Percentiles rank a stretch among this genome's conserved stretches.
These are phyloP conservation scores for Pollenia griseotomentosa DNA, from an alignment of 2,888 invertebrate genomes.

Conservation along the genomic window DNA sequence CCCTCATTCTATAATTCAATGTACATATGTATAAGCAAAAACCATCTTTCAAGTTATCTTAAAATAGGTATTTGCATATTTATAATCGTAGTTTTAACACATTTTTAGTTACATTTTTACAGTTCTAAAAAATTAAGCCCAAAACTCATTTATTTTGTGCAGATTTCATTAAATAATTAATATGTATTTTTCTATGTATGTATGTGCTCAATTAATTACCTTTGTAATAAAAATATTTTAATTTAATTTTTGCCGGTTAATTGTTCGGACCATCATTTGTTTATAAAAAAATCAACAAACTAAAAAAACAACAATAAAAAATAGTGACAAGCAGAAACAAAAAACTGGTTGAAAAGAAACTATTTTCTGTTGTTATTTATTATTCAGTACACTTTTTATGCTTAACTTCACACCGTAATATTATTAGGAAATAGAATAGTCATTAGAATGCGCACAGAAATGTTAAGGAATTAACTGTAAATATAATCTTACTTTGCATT, in stretches of 20 bases:
- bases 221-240: neutral
- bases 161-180: slow-evolving; percentile 13
- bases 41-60: too few relatives aligned
- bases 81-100: too few relatives aligned
- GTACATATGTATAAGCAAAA: too few relatives aligned
- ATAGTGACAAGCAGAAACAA: neutral
- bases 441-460: neutral
- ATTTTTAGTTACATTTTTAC: neutral
- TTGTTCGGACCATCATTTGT: slow-evolving; percentile 17
- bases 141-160: neutral
- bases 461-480: neutral
- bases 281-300: slow-evolving; percentile 11
- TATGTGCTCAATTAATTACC: neutral
- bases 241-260: slow-evolving; percentile 38
- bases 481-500: neutral
- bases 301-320: slow-evolving; percentile 11
- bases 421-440: slow-evolving; percentile 28
- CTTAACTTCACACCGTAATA: neutral
- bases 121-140: neutral
- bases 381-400: slow-evolving; percentile 2
- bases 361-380: slow-evolving; percentile 9
- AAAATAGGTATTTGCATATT: too few relatives aligned
- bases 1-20: too few relatives aligned
- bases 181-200: neutral
- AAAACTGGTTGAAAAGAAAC: slow-evolving; percentile 37